These are phyloP conservation scores for Poecilia wingei DNA, from an alignment of 2,797 vertebrate species.

Conservation along the genomic window DNA sequence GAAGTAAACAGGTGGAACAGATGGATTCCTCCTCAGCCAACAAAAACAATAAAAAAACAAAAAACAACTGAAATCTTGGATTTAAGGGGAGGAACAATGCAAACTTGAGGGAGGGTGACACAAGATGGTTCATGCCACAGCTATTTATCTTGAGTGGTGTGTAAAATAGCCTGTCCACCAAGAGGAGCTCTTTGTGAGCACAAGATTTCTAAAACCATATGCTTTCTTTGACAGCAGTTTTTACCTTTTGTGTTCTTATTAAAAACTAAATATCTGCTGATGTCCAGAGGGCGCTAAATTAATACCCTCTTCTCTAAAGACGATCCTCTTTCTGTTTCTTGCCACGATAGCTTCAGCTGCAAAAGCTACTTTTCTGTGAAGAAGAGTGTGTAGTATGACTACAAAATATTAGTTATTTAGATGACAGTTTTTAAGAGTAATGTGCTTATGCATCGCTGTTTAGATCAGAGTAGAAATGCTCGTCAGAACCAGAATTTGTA, in stretches of 20 bases:
- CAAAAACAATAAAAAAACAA: background rate
- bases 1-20: background rate
- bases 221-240: background rate
- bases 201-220: background rate
- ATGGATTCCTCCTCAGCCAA: background rate
- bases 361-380: background rate
- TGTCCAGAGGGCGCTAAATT: background rate
- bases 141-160: background rate
- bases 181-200: background rate
- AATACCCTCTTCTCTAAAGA: background rate
- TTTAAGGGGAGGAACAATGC: background rate
- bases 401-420: background rate
- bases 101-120: constrained; percentile 3
- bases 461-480: background rate
- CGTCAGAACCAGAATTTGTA: background rate
- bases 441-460: background rate
- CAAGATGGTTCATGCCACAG: constrained; percentile 5
- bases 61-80: background rate
- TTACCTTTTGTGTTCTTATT: background rate
- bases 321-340: background rate
- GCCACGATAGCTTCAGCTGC: background rate
- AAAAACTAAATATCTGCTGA: background rate
- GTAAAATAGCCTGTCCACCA: background rate
- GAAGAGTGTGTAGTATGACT: background rate
- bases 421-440: background rate